Evolutionary conservation across 2,888 invertebrate genomes (phyloP).

Genomic region (Chironomus riparius): DNA sequence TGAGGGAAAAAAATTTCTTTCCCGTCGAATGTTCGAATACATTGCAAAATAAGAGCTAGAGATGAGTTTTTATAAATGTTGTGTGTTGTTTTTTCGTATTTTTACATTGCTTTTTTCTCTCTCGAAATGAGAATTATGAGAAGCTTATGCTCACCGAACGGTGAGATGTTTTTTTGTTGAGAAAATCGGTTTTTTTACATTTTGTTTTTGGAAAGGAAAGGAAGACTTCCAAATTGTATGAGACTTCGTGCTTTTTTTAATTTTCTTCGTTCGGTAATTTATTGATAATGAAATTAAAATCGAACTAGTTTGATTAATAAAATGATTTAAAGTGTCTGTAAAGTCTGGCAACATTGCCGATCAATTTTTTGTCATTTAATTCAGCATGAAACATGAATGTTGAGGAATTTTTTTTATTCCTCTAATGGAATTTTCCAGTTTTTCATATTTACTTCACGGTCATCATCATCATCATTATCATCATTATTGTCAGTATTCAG

Average conservation of each 20-base stretch:
- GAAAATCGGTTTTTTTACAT: not conserved
- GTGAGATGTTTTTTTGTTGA: not conserved
- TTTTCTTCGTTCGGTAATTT: no score
- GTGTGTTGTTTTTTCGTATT: not conserved
- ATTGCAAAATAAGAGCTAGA: not conserved
- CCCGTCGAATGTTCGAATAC: slow-evolving; percentile 10
- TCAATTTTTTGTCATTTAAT: not conserved
- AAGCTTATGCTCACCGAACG: not conserved
- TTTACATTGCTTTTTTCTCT: slow-evolving; percentile 1
- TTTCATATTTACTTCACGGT: not conserved
- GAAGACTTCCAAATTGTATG: no score
- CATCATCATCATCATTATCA: not conserved
- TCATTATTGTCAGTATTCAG: no score
- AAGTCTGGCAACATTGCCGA: not conserved
- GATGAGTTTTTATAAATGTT: slow-evolving; percentile 9
- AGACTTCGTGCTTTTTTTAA: no score
- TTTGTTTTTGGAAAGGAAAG: no score
- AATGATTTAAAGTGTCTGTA: not conserved
- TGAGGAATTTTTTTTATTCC: not conserved
- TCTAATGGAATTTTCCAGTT: not conserved
- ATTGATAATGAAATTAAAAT: not conserved
- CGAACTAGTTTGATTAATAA: not conserved
- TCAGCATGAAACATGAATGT: not conserved
- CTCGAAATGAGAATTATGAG: not conserved
- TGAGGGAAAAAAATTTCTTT: not conserved